Base-by-base conservation (phyloP, 2,113 vertebrate genomes). In the Anolis carolinensis region DNA sequence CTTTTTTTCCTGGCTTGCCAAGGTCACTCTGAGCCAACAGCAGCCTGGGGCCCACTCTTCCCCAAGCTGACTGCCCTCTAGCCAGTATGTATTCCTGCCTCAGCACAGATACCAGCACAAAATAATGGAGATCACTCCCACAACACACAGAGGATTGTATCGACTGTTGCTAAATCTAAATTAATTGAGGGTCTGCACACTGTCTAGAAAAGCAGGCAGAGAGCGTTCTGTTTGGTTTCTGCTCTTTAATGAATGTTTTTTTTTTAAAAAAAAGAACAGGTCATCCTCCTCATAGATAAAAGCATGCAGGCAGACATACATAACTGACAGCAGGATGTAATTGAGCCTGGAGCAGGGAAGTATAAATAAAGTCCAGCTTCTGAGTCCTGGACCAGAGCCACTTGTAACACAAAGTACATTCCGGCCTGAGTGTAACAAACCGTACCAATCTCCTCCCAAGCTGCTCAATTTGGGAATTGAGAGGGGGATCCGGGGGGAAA, bases 391-490 rank as follows among this genome's bases (percentile, higher is more conserved):
- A 95, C 89, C 63, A 86, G 71, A 92, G 95, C 96, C 96, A 97
- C 93, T 91, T 94, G 91, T 93, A 95, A 95, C 95, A 96, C 95
- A 95, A 94, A 94, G 96, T 94, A 97, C 96, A 96, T 96, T 97
- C 96, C 93, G 92, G 95, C 93, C 95, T 93, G 94, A 90, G 94
- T 59, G 81, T 95, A 95, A 96, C 96, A 96, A 95, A 95, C 95
- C 96, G 95, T 96, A 96, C 95, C 94, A 96, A 94, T 81, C 95
- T 95, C 94, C 23, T 89, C 72, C 71, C 91, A 84, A 90, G 89
- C 86, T 86, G 86, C 67, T 83, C 67, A 89, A 94, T 82, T 88
- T 84, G 79, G 77, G 90, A 86, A 71, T 74, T 21, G 70, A 73
- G 52, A 78, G 87, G 88, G 86, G 86, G 75, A 87, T 86, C 77